Base-by-base conservation (phyloP, 2,888 invertebrate genomes). In the Unio delphinus region DNA sequence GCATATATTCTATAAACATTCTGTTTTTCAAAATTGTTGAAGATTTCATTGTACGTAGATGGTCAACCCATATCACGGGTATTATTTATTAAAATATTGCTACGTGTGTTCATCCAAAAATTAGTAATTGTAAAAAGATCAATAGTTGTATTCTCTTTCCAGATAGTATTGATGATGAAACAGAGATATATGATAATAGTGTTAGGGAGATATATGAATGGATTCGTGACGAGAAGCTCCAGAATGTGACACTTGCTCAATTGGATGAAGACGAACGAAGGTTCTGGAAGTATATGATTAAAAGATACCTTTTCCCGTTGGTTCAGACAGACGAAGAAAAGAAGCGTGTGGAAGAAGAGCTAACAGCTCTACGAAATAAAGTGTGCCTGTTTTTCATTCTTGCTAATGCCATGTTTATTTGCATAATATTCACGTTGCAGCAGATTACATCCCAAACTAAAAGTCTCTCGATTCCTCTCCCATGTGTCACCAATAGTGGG, bases 341-440 rank as follows among this genome's bases (percentile, higher is more conserved):
- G 72, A 73, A 83, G 58, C 80, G 84, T 34, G 75, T 85, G 7
- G 80, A 82, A 58, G 74, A 70, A 0, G 78, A 82, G 1, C 93
- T 98, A 89, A 95, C 95, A 92, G 97, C 97, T 90, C 93, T 99
- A 87, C 93, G 98, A 90, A 96, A 98, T 92, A 95, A 95, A 87
- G 76, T 78, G 5, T 85, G 83, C 70, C 75, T 87, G 55, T 83
- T 82, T 11, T 98, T 99, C 93, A 96, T 98, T 93, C 98, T 99
- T 96, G 91, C 96, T 91, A 99, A 99, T 92, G 96, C 97, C 80
- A 94, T 99, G 87, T 99, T 98, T 93, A 97, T 99, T 88, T 94
- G 98, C 90, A 96, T 98, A 91, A 97, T 99, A 86, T 97, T 98
- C 92, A 94, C 98, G 91, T 94, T 99, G 90, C 98, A 98, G 92